Percentiles rank a stretch among this genome's conserved stretches.
phyloP scores from a whole-genome alignment of 2,113 vertebrate genomes.

The Epinephelus lanceolatus region DNA sequence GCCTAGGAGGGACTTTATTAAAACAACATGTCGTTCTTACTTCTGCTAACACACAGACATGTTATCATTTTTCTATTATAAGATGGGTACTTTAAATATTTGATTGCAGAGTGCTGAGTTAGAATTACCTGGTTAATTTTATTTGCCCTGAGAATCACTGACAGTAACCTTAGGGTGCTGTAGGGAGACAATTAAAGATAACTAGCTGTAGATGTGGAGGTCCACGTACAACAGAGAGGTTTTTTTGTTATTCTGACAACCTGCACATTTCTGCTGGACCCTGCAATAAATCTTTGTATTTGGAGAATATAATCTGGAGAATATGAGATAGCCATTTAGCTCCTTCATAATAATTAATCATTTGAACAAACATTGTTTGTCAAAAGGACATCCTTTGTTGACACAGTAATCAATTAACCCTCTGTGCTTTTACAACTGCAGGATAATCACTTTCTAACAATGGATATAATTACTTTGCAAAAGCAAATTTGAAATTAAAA shows the following conservation, averaged over 20 bases:
- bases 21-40: background rate
- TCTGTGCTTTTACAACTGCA: background rate
- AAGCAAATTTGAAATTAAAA: background rate
- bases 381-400: background rate
- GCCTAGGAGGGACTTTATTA: background rate
- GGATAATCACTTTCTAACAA: background rate
- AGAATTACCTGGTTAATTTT: background rate
- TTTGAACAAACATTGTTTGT: background rate
- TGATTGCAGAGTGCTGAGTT: background rate
- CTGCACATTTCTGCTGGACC: background rate
- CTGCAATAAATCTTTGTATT: background rate
- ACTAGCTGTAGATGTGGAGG: background rate
- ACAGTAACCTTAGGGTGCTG: background rate
- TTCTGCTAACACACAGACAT: background rate
- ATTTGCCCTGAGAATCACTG: background rate
- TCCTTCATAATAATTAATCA: background rate
- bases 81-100: background rate
- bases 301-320: background rate
- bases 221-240: background rate
- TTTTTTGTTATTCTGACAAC: background rate
- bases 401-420: background rate
- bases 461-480: background rate
- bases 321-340: background rate
- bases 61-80: background rate
- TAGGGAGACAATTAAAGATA: background rate